Percentiles rank a stretch among this genome's conserved stretches.
These are phyloP conservation scores for Limnothrissa miodon DNA, from an alignment of 2,113 vertebrate species.

Conservation along the genomic window DNA sequence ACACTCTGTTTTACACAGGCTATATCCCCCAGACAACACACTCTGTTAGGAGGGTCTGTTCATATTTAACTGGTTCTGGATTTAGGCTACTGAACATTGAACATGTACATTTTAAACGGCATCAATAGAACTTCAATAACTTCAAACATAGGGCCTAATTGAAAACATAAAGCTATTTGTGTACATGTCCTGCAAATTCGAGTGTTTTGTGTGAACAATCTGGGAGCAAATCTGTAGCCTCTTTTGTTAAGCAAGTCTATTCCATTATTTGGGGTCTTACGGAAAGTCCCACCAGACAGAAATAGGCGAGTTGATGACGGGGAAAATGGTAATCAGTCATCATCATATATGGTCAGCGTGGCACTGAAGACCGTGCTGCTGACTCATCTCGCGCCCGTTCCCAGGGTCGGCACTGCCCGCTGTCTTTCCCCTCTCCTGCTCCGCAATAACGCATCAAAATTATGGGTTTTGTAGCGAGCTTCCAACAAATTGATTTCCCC, in stretches of 20 bases:
- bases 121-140: no score
- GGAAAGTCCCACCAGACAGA: slow-evolving; percentile 8
- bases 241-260: neutral
- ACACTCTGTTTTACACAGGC: no score
- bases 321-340: slow-evolving; percentile 9
- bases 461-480: neutral
- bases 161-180: no score
- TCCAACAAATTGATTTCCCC: neutral
- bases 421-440: neutral
- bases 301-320: neutral
- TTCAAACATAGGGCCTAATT: no score
- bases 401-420: neutral
- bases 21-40: no score
- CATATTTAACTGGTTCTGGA: no score
- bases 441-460: neutral
- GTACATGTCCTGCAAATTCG: neutral
- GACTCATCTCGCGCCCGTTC: neutral
- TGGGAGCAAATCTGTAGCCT: neutral
- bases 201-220: neutral
- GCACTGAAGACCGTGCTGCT: neutral
- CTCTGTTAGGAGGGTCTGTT: no score
- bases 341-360: slow-evolving; percentile 18
- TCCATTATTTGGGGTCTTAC: neutral
- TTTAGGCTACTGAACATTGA: no score
- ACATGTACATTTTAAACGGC: no score